Conservation (phyloP, 2,888 invertebrate species). For the Pollenia amentaria region DNA sequence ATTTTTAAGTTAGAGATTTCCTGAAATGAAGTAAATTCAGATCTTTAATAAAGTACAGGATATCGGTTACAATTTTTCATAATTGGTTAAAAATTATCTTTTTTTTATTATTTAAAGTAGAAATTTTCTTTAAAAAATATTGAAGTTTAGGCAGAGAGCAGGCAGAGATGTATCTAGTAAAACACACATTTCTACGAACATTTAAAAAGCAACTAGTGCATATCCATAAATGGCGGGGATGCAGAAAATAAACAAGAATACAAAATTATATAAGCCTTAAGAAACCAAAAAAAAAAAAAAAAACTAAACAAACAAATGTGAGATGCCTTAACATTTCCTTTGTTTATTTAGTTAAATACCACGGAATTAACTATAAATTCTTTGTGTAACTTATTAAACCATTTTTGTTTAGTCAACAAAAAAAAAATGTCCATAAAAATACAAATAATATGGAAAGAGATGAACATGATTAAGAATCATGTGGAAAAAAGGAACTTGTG, state of each 20-base stretch:
- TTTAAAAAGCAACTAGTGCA: conserved; percentile 57
- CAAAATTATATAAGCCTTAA: not conserved
- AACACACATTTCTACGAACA: conserved; percentile 28
- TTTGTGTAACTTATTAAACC: conserved; percentile 44
- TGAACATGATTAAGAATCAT: not conserved
- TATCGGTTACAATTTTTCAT: no score
- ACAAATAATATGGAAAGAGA: not conserved
- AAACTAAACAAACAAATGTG: conserved; percentile 44
- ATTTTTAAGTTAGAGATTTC: not conserved
- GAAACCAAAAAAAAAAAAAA: not conserved
- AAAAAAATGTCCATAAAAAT: not conserved
- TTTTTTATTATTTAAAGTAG: no score
- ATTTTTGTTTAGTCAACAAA: conserved; percentile 40
- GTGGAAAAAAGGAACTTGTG: not conserved
- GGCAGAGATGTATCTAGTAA: conserved; percentile 2
- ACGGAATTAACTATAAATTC: conserved; percentile 60
- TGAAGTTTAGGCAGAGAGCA: not conserved
- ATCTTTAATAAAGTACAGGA: no score
- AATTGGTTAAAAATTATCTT: no score
- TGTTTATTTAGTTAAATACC: conserved; percentile 58
- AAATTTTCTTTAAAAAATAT: not conserved
- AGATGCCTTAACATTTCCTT: conserved; percentile 56
- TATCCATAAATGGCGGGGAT: conserved; percentile 61
- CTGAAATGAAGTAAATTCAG: not conserved
- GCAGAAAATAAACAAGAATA: conserved; percentile 11